phyloP scores from a whole-genome alignment of 2,113 vertebrate genomes.

The Chinchilla lanigera region DNA sequence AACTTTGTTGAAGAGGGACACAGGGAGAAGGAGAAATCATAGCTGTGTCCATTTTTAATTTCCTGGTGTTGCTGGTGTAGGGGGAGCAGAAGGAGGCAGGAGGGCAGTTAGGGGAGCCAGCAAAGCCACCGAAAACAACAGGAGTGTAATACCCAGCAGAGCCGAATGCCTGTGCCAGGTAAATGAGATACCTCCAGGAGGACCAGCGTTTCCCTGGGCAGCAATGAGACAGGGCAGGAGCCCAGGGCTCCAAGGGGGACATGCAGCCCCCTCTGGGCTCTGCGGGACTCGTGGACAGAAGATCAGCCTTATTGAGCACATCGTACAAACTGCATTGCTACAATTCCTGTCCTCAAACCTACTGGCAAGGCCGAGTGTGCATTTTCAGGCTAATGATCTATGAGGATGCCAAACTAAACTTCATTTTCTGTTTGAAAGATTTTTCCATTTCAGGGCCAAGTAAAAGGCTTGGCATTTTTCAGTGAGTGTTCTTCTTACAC shows the following conservation, averaged over 20 bases:
- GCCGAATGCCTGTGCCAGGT: neutral
- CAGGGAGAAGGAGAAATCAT: neutral
- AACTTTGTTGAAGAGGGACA: neutral
- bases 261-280: neutral
- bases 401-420: conserved; percentile 69
- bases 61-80: neutral
- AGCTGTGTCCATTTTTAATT: neutral
- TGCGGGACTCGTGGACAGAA: fast-evolving
- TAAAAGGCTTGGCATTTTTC: conserved; percentile 25
- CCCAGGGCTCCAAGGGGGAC: neutral
- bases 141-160: neutral
- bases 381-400: conserved; percentile 47
- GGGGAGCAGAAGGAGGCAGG: neutral
- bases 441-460: conserved; percentile 49
- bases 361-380: neutral
- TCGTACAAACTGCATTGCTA: neutral
- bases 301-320: neutral
- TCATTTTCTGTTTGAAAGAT: conserved; percentile 70
- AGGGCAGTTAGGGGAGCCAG: fast-evolving
- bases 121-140: neutral
- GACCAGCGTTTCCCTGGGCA: neutral
- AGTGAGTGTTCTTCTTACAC: neutral
- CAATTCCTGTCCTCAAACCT: neutral
- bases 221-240: neutral
- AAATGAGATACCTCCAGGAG: neutral